phyloP scores from a whole-genome alignment of 2,113 vertebrate species.

The Caloenas nicobarica region DNA sequence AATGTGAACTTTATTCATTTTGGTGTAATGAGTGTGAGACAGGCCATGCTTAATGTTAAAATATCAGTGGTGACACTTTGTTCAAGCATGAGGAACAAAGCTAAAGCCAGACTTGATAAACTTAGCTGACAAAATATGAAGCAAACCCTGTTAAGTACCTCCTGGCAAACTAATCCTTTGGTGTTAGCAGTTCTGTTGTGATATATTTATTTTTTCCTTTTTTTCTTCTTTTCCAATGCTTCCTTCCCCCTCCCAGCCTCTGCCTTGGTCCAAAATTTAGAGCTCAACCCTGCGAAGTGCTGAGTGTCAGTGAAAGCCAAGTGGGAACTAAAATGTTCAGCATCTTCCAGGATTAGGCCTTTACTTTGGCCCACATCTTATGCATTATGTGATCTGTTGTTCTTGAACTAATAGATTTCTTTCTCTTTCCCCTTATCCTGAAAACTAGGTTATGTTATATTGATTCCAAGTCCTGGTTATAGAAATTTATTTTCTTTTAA shows the following conservation, averaged over 20 bases:
- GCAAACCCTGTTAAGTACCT: not conserved
- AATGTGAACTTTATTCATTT: not conserved
- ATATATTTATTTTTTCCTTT: not conserved
- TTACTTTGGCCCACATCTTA: not conserved
- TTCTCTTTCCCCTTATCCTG: not conserved
- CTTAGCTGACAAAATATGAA: not conserved
- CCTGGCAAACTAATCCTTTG: not conserved
- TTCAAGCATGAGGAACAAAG: not conserved
- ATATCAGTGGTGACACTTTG: not conserved
- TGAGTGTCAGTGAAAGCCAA: not conserved
- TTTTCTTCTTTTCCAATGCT: not conserved
- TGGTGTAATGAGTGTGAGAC: not conserved
- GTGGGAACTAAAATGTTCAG: not conserved
- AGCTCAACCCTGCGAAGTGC: not conserved
- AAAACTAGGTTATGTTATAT: not conserved
- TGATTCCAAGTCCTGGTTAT: not conserved
- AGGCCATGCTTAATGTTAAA: not conserved
- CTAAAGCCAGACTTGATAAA: not conserved
- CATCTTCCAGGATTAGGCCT: not conserved
- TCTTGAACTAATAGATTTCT: not conserved
- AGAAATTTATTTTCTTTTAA: conserved; percentile 1
- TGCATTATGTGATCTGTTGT: not conserved
- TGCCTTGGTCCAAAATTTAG: not conserved
- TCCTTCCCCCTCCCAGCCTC: not conserved
- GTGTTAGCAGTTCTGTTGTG: not conserved